These are phyloP conservation scores for Macheiramphus alcinus DNA, from an alignment of 2,113 vertebrate species.

Conservation along the genomic window DNA sequence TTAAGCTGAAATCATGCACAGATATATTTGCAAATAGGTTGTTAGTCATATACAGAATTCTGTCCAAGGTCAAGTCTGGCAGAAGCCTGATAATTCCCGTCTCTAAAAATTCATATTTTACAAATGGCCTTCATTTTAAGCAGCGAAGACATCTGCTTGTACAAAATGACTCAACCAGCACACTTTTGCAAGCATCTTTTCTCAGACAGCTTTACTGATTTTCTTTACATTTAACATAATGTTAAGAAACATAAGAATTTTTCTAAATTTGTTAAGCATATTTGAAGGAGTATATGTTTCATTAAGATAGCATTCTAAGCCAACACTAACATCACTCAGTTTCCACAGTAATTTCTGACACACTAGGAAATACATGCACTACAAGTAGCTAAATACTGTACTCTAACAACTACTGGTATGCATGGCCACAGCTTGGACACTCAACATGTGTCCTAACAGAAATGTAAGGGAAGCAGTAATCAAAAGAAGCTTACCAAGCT, in stretches of 20 bases:
- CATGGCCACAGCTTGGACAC: neutral
- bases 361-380: neutral
- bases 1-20: neutral
- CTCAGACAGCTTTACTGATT: neutral
- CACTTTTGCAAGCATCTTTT: neutral
- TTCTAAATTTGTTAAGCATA: neutral
- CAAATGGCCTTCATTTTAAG: neutral
- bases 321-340: neutral
- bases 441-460: neutral
- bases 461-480: neutral
- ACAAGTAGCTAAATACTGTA: neutral
- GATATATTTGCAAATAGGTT: neutral
- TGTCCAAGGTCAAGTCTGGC: neutral
- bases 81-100: neutral
- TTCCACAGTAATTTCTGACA: neutral
- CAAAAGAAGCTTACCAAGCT: neutral
- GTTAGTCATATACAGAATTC: neutral
- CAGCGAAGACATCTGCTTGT: neutral
- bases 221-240: constrained; percentile 10
- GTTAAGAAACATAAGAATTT: neutral
- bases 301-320: neutral
- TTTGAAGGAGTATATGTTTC: neutral
- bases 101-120: neutral
- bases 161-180: constrained; percentile 3
- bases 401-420: neutral